A percentile compares a stretch with the other conserved stretches of the same genome.
Evolutionary conservation across 2,888 invertebrate genomes (phyloP).

Genomic region (Hedychridium roseum): DNA sequence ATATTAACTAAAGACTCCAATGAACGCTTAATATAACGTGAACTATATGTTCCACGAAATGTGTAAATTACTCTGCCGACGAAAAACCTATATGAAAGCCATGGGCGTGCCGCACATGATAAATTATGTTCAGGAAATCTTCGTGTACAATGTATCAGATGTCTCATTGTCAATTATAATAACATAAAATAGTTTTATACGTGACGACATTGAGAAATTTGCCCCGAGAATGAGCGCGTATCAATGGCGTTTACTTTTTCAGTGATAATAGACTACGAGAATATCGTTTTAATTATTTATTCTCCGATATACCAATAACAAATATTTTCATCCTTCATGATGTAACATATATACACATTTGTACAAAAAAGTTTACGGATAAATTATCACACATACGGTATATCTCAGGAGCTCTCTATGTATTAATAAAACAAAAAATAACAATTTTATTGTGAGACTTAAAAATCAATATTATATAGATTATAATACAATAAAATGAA

Average conservation of each 20-base stretch:
- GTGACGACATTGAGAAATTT: not conserved
- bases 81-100: no score
- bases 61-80: no score
- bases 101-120: no score
- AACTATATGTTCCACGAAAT: no score
- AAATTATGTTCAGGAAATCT: not conserved
- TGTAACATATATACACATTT: not conserved
- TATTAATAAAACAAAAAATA: not conserved
- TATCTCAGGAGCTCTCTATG: slow-evolving; percentile 12
- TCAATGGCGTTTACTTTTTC: not conserved
- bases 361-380: not conserved
- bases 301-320: not conserved
- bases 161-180: not conserved
- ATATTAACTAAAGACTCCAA: not conserved
- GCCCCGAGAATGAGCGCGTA: not conserved
- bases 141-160: not conserved
- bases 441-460: slow-evolving; percentile 17
- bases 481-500: slow-evolving; percentile 11
- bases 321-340: not conserved
- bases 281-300: not conserved
- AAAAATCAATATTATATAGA: slow-evolving; percentile 10
- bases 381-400: not conserved
- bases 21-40: not conserved
- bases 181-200: not conserved
- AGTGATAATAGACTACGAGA: not conserved